These are phyloP conservation scores for Ormyrus pomaceus DNA, from an alignment of 2,888 invertebrate species.

Conservation along the genomic window DNA sequence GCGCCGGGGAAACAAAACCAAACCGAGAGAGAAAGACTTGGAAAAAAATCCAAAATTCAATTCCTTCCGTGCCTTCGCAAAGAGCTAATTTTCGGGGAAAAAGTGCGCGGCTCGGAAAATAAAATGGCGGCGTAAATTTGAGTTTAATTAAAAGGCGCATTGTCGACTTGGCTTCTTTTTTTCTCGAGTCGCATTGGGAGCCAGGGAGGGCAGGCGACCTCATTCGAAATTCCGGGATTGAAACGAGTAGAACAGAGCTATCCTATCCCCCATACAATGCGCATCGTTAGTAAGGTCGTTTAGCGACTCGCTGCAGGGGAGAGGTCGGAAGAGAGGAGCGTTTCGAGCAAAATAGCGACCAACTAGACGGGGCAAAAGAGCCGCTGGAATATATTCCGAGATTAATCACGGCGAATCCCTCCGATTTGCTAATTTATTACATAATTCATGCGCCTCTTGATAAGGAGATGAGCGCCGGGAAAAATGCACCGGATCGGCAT, in stretches of 20 bases:
- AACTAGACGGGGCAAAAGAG: slow-evolving; percentile 21
- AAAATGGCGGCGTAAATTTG: slow-evolving; percentile 7
- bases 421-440: slow-evolving; percentile 64
- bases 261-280: slow-evolving; percentile 53
- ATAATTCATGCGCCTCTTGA: slow-evolving; percentile 64
- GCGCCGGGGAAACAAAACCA: neutral
- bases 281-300: slow-evolving; percentile 57
- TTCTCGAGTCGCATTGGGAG: slow-evolving; percentile 29
- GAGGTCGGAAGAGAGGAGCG: slow-evolving; percentile 31
- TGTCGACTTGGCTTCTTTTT: slow-evolving; percentile 33
- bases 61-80: too few species aligned
- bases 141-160: slow-evolving; percentile 47
- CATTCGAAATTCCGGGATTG: slow-evolving; percentile 54
- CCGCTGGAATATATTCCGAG: slow-evolving; percentile 59
- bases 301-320: slow-evolving; percentile 27
- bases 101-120: neutral
- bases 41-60: too few species aligned
- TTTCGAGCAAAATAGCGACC: slow-evolving; percentile 43
- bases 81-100: neutral
- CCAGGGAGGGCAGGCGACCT: slow-evolving; percentile 17
- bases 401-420: slow-evolving; percentile 58
- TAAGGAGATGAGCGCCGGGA: neutral
- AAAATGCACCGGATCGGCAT: slow-evolving; percentile 57
- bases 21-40: neutral
- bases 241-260: slow-evolving; percentile 51